A percentile compares a stretch with the other conserved stretches of the same genome.
Conservation (phyloP, 1,140 invertebrate genomes). For the Rhizoglyphus robini region DNA sequence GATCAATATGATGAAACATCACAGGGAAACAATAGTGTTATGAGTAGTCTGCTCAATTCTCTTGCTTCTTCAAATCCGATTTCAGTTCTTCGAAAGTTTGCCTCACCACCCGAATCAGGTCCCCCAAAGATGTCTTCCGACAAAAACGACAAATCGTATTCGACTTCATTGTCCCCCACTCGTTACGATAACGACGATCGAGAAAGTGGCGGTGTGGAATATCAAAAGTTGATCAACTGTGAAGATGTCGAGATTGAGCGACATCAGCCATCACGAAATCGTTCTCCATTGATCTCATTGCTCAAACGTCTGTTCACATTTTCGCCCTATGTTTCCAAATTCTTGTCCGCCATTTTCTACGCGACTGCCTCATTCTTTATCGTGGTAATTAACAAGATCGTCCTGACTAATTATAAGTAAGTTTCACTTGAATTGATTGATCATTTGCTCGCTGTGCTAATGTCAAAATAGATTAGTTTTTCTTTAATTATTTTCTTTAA, state of each 20-base stretch:
- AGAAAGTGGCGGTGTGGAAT: not conserved
- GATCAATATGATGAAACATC: too few relatives aligned
- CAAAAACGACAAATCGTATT: too few relatives aligned
- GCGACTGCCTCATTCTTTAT: constrained; percentile 80
- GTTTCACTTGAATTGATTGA: constrained; percentile 23
- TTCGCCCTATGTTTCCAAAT: not conserved
- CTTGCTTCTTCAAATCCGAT: too few relatives aligned
- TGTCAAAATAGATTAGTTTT: not conserved
- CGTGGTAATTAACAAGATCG: constrained; percentile 88
- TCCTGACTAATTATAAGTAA: constrained; percentile 61
- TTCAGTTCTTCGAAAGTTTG: too few relatives aligned
- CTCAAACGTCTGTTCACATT: not conserved
- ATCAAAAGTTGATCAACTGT: constrained; percentile 10
- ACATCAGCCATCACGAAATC: not conserved
- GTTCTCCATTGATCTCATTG: not conserved
- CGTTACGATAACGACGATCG: not conserved
- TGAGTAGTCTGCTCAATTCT: too few relatives aligned
- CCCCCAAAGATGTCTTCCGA: too few relatives aligned
- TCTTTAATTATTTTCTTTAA: not conserved
- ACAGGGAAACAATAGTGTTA: too few relatives aligned
- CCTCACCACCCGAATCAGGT: too few relatives aligned
- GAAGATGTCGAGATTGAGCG: not conserved
- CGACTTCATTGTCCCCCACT: too few relatives aligned
- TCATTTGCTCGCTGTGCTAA: not conserved
- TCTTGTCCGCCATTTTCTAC: constrained; percentile 62